Base-by-base conservation (phyloP, 2,888 invertebrate genomes). In the Drosophila hamatofila region DNA sequence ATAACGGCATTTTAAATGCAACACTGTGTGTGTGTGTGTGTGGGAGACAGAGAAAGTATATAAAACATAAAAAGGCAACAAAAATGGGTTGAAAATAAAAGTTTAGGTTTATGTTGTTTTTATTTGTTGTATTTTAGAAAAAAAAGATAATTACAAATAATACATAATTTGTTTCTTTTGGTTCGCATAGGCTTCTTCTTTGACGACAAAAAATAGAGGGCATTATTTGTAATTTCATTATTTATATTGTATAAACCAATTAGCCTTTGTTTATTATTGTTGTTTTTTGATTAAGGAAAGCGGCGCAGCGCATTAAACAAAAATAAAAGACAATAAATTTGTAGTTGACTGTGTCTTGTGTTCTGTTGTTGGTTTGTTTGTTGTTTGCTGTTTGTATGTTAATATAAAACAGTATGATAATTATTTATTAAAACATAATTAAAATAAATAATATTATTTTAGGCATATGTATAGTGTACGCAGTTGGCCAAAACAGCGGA, bases 371-470 rank as follows among this genome's bases (percentile, higher is more conserved):
- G n/a, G n/a, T 55, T 37, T 46, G 25, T 44, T 44, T 27, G 37
- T 68, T 73, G 48, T 54, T 71, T 59, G 30, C 30, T 64, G 66
- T 52, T 66, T 77, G 67, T 73, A 61, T 78, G 81, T 72, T 78
- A 81, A 81, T 78, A 72, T 64, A 71, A 81, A 81, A 79, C 76
- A 75, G 86, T 86, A 80, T 86, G 79, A 76, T 69, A 89, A 90
- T 90, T 87, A 89, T 90, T 90, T 89, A 88, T 90, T 90, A 87
- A 85, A 85, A 89, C 88, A 81, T 81, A 80, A 80, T 75, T 72
- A 84, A 83, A 90, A 90, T 87, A 87, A 90, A 85, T 89, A 90
- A 90, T 86, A 85, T 78, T 82, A 84, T 67, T 79, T 78, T 79
- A 79, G 80, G 80, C 80, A 79, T 78, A 78, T 72, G 63, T 62